Conservation (phyloP, 2,888 invertebrate genomes). For the Andrena bicolor region DNA sequence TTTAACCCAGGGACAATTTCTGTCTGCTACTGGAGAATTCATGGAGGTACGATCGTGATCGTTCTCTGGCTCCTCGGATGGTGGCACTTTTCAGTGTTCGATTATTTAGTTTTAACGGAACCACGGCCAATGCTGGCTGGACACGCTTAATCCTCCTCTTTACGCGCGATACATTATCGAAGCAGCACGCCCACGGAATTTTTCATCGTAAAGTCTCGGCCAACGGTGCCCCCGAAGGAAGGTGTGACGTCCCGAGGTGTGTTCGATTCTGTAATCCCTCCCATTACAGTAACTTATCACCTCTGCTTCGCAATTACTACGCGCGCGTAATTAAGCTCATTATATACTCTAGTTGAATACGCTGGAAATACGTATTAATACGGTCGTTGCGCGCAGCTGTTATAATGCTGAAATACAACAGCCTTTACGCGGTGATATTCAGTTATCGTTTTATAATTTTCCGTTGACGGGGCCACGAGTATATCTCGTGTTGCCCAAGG, state of each 20-base stretch:
- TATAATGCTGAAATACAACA: slow-evolving; percentile 39
- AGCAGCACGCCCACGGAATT: slow-evolving; percentile 66
- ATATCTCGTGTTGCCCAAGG: neutral
- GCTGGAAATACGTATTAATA: slow-evolving; percentile 40
- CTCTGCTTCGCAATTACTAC: slow-evolving; percentile 35
- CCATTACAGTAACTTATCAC: slow-evolving; percentile 52
- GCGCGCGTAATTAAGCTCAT: slow-evolving; percentile 37
- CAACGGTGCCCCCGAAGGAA: slow-evolving; percentile 41
- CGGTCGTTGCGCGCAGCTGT: slow-evolving; percentile 26
- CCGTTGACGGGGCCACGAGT: neutral
- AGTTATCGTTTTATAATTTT: slow-evolving; percentile 38
- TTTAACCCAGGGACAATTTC: slow-evolving; percentile 20
- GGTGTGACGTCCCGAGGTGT: slow-evolving; percentile 54
- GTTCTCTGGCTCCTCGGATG: slow-evolving; percentile 34
- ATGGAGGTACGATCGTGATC: slow-evolving; percentile 23
- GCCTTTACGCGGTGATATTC: slow-evolving; percentile 52
- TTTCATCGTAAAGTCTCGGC: slow-evolving; percentile 62
- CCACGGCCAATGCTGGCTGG: slow-evolving; percentile 32
- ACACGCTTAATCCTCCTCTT: slow-evolving; percentile 71
- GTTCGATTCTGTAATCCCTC: slow-evolving; percentile 64
- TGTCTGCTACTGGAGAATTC: slow-evolving; percentile 44
- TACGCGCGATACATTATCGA: slow-evolving; percentile 72
- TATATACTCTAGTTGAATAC: slow-evolving; percentile 40
- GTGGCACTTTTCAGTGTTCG: slow-evolving; percentile 24
- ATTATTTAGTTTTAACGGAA: slow-evolving; percentile 66